Evolutionary conservation across 1,140 invertebrate species (phyloP), one percentile per base, ranked within the genome.

Genomic region (Gryllus bimaculatus): DNA sequence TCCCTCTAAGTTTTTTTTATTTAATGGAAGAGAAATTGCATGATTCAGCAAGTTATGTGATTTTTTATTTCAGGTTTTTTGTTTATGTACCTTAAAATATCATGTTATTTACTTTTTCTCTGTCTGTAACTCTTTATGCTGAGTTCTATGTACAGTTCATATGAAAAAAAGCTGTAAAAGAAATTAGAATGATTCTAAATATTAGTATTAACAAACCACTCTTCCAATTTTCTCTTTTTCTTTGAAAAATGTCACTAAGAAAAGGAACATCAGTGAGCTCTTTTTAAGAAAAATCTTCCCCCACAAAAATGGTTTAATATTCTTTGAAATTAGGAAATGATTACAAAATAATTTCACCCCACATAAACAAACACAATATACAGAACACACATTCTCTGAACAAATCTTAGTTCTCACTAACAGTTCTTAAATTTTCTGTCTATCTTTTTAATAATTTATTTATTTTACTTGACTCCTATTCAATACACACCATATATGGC

Each of bases 401-500:
- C 18, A 66, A 18, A 66, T 13, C 54, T 66, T 66, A 66, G 54
- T 66, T 66, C 54, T 66, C 54, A 66, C 54, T 13, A 66, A 66
- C 54, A 66, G 10, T 66, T 66, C 54, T 66, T 66, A 66, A 13
- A 66, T 13, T 66, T 66, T 66, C 54, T 66, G 10, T 7, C 54
- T 66, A 66, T 18, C 54, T 66, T 66, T 66, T 66, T 66, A 66
- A 66, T 66, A 66, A 66, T 66, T 66, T 66, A 66, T 66, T 10
- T 66, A 66, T 10, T 66, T 66, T 13, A 66, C 54, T 66, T 66
- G 54, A 66, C 54, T 66, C 54, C 54, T 66, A 66, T 66, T 18
- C 54, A 66, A 66, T 66, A 48, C 48, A 77, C 48, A 77, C 76
- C 76, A 20, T 77, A 77, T 77, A 77, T 77, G 76, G 76, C 76